These are phyloP conservation scores for Ommatoiulus sabulosus DNA, from an alignment of 2,888 invertebrate species.

Conservation along the genomic window DNA sequence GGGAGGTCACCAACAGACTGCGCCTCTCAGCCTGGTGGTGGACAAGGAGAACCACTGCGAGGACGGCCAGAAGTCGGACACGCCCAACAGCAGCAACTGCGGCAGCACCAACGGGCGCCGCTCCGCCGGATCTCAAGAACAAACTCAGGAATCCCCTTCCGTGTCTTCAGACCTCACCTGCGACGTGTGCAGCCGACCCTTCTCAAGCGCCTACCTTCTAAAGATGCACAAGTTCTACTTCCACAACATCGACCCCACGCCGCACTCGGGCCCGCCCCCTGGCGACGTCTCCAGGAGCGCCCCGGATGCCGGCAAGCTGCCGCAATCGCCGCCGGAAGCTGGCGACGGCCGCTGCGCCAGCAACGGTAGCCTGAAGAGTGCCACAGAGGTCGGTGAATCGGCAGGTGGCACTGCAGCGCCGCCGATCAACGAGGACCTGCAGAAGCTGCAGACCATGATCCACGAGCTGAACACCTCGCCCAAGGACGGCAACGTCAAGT, in stretches of 20 bases:
- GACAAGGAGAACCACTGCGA: conserved; percentile 62
- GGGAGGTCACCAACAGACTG: conserved; percentile 20
- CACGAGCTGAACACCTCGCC: conserved; percentile 81
- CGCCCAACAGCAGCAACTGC: conserved; percentile 64
- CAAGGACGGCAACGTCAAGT: conserved; percentile 67
- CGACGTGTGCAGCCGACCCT: conserved; percentile 67
- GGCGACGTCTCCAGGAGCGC: not conserved
- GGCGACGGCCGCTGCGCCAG: conserved; percentile 39
- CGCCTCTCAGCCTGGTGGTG: conserved; percentile 57
- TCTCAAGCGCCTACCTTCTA: conserved; percentile 67
- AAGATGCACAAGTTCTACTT: conserved; percentile 69
- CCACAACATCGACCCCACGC: conserved; percentile 64
- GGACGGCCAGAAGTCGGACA: conserved; percentile 67
- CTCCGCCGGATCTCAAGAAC: conserved; percentile 54
- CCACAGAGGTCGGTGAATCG: not conserved
- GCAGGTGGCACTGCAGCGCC: conserved; percentile 56
- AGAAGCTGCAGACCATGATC: conserved; percentile 91
- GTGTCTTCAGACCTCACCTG: conserved; percentile 65
- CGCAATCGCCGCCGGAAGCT: conserved; percentile 32
- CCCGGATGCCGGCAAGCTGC: not conserved
- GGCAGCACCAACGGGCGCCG: conserved; percentile 55
- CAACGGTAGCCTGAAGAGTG: conserved; percentile 10
- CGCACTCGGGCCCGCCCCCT: not conserved
- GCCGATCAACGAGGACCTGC: conserved; percentile 83
- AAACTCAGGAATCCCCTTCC: conserved; percentile 59